These are phyloP conservation scores for Osmerus mordax DNA, from an alignment of 2,113 vertebrate genomes.

Conservation along the genomic window DNA sequence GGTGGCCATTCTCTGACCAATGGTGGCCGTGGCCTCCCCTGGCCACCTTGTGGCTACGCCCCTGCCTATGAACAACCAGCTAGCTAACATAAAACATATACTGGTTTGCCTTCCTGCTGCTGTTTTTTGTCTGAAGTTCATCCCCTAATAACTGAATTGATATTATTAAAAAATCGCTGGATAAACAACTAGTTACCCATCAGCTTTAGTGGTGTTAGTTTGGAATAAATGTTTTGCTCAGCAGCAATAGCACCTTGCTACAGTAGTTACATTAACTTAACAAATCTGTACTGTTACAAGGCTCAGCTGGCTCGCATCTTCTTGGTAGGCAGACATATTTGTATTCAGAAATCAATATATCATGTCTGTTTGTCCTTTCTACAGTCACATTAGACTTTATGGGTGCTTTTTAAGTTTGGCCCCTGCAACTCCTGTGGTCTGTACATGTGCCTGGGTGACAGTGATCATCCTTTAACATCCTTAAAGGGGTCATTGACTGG, in stretches of 20 bases:
- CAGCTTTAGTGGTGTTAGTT: neutral
- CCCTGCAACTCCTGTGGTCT: too few species aligned
- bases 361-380: neutral
- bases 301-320: neutral
- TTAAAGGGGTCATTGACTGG: too few species aligned
- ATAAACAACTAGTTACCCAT: neutral
- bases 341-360: constrained; percentile 1
- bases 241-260: neutral
- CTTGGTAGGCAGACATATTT: neutral
- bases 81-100: neutral
- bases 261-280: neutral
- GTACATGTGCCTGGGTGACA: too few species aligned
- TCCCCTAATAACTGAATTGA: neutral
- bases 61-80: neutral
- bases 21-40: too few species aligned
- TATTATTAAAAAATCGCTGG: neutral
- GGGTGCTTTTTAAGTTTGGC: too few species aligned
- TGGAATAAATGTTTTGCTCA: constrained; percentile 2
- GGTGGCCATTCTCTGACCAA: too few species aligned
- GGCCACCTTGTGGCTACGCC: too few species aligned
- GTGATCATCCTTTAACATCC: too few species aligned
- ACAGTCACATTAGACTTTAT: neutral
- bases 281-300: too few species aligned
- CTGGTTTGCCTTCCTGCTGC: neutral
- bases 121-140: neutral